phyloP scores from a whole-genome alignment of 2,113 vertebrate genomes.

The Speoplatyrhinus poulsoni region DNA sequence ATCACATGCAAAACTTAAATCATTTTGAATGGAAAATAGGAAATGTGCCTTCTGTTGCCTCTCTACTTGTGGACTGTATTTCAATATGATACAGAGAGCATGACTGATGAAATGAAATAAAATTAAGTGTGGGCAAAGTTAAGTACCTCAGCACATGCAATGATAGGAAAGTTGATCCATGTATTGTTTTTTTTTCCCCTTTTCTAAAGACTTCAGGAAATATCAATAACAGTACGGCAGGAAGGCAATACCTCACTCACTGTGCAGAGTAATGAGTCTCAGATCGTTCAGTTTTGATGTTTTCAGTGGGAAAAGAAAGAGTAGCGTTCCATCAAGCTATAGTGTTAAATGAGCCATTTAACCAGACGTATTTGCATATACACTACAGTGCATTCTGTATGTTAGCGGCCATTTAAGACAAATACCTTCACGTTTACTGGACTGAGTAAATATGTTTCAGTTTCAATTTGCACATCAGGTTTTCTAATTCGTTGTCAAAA shows the following conservation, averaged over 20 bases:
- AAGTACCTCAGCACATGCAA: constrained; percentile 39
- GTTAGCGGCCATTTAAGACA: background rate
- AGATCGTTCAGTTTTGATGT: background rate
- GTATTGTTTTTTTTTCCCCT: constrained; percentile 17
- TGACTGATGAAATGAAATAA: constrained; percentile 39
- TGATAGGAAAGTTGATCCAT: constrained; percentile 38
- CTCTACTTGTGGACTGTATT: constrained; percentile 36
- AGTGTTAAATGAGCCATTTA: too few species aligned
- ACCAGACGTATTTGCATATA: too few species aligned
- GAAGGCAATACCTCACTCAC: background rate
- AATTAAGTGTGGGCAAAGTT: constrained; percentile 43
- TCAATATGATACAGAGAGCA: constrained; percentile 38
- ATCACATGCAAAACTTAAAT: constrained; percentile 74
- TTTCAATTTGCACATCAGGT: too few species aligned
- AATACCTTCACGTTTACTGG: background rate
- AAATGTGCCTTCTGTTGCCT: constrained; percentile 26
- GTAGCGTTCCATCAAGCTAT: too few species aligned
- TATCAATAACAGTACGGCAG: background rate
- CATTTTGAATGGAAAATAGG: constrained; percentile 59
- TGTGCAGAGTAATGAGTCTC: background rate
- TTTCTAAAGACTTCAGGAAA: constrained; percentile 3
- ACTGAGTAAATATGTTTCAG: background rate
- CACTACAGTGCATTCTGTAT: too few species aligned
- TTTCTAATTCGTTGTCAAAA: too few species aligned
- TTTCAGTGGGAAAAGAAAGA: too few species aligned